Evolutionary conservation across 53 echinoderm and acorn worm genomes (phyloP).

Genomic region (Paelopatides confundens): DNA sequence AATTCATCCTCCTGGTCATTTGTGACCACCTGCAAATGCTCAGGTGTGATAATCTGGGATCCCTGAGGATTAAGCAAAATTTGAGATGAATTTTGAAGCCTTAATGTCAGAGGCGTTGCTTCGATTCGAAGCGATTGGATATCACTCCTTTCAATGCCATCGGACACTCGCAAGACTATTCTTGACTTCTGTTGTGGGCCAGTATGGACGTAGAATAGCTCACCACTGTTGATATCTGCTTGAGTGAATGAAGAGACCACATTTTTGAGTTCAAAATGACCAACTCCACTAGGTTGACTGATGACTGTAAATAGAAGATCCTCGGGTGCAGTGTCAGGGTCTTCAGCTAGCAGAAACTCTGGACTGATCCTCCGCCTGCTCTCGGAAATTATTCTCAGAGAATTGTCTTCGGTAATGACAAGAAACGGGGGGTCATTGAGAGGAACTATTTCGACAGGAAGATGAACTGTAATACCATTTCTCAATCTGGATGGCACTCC

Average conservation of each 20-base stretch:
- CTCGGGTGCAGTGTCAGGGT: conserved; percentile 81
- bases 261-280: conserved; percentile 73
- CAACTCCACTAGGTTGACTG: conserved; percentile 82
- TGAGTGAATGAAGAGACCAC: conserved; percentile 79
- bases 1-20: conserved; percentile 84
- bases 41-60: conserved; percentile 55
- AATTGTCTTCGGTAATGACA: conserved; percentile 77
- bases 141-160: conserved; percentile 71
- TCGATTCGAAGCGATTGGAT: conserved; percentile 91
- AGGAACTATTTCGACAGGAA: conserved; percentile 72
- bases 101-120: conserved; percentile 66
- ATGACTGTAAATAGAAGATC: conserved; percentile 74
- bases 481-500: conserved; percentile 60
- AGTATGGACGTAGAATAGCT: conserved; percentile 82
- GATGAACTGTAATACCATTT: conserved; percentile 62
- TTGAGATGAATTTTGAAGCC: conserved; percentile 62
- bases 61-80: conserved; percentile 78
- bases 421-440: conserved; percentile 89
- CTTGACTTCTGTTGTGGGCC: conserved; percentile 84
- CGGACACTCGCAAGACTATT: conserved; percentile 78
- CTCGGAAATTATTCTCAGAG: conserved; percentile 74
- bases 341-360: conserved; percentile 69
- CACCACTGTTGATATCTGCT: conserved; percentile 72
- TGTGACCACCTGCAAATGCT: conserved; percentile 68
- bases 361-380: conserved; percentile 57